Evolutionary conservation across 2,797 vertebrate species (phyloP).

Genomic region (Acanthiza pusilla): DNA sequence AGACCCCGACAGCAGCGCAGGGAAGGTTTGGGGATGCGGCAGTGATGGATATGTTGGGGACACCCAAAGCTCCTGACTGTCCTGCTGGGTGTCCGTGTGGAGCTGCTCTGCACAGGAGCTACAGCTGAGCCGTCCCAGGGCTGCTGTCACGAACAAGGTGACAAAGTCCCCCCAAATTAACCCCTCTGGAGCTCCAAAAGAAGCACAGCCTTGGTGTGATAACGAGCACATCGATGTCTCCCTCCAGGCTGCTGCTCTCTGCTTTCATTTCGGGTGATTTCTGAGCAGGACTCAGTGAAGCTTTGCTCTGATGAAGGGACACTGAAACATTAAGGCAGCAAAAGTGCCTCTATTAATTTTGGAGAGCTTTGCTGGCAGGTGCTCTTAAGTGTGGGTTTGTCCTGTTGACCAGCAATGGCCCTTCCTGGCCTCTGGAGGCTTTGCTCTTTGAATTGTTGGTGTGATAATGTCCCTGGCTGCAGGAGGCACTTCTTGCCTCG

Average conservation of each 20-base stretch:
- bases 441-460: fast-evolving
- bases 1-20: too few relatives aligned
- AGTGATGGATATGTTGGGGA: background rate
- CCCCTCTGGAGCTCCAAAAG: fast-evolving
- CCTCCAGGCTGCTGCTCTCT: background rate
- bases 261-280: fast-evolving
- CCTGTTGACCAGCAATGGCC: fast-evolving
- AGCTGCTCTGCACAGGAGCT: background rate
- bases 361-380: background rate
- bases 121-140: background rate
- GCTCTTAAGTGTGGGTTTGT: background rate
- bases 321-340: fast-evolving
- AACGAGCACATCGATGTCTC: fast-evolving
- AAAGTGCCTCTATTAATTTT: fast-evolving
- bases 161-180: background rate
- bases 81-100: background rate
- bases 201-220: background rate
- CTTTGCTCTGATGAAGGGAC: background rate
- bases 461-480: fast-evolving
- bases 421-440: background rate
- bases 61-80: too few relatives aligned
- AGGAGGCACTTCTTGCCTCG: background rate
- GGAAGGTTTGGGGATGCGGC: background rate
- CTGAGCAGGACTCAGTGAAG: background rate
- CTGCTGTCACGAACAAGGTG: background rate